A percentile compares a stretch with the other conserved stretches of the same genome.
Conservation (phyloP, 1,140 invertebrate species). For the Rhizoglyphus robini region DNA sequence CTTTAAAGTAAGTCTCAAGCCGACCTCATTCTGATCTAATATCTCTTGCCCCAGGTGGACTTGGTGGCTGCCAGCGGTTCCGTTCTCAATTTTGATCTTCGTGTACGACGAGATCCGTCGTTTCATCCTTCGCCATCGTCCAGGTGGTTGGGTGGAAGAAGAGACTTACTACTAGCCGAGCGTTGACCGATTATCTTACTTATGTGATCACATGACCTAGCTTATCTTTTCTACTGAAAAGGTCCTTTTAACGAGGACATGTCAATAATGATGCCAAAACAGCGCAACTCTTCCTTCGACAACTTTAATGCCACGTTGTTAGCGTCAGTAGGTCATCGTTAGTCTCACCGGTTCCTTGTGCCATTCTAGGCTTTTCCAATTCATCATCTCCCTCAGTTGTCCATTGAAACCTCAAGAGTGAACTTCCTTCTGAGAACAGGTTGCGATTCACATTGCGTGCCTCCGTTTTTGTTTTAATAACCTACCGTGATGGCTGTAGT, state of each 20-base stretch:
- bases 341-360: too few relatives aligned
- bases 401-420: too few relatives aligned
- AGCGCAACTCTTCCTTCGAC: too few relatives aligned
- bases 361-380: too few relatives aligned
- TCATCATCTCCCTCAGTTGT: too few relatives aligned
- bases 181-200: not conserved
- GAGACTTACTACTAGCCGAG: constrained; percentile 62
- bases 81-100: constrained; percentile 92
- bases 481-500: too few relatives aligned
- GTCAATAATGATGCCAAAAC: too few relatives aligned
- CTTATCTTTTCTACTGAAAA: not conserved
- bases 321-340: too few relatives aligned
- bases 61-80: constrained; percentile 95
- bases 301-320: too few relatives aligned
- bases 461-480: too few relatives aligned
- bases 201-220: not conserved
- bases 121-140: constrained; percentile 87
- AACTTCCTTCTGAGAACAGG: too few relatives aligned
- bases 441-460: too few relatives aligned
- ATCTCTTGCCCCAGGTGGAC: constrained; percentile 46
- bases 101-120: constrained; percentile 93
- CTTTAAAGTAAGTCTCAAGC: constrained; percentile 63
- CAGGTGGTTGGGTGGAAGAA: constrained; percentile 92
- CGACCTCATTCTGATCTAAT: not conserved
- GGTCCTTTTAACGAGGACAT: not conserved